Percentiles rank a stretch among this genome's conserved stretches.
phyloP scores from a whole-genome alignment of 1,140 invertebrate genomes.

The Drosophila dunni region DNA sequence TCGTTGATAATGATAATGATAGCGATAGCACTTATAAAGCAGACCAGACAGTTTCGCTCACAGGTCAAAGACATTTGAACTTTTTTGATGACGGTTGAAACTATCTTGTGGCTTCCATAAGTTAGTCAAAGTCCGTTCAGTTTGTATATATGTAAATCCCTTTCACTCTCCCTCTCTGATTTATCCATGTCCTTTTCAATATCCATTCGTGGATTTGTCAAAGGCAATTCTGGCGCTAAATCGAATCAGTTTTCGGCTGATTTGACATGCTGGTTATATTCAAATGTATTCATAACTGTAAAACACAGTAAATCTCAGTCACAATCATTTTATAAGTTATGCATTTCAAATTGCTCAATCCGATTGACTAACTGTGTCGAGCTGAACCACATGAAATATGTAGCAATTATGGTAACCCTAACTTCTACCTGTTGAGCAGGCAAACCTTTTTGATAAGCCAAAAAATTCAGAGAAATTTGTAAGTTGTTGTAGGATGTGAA shows the following conservation, averaged over 20 bases:
- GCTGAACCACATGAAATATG: not conserved
- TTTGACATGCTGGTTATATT: conserved; percentile 20
- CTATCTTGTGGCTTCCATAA: not conserved
- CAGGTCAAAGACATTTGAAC: conserved; percentile 49
- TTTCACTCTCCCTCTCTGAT: not conserved
- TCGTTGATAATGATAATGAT: conserved; percentile 2
- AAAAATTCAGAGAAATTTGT: conserved; percentile 29
- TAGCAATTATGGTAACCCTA: conserved; percentile 22
- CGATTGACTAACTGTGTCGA: conserved; percentile 16
- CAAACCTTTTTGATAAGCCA: conserved; percentile 12
- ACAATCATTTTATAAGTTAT: conserved; percentile 6
- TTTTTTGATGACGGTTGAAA: conserved; percentile 21
- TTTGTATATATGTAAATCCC: conserved; percentile 37
- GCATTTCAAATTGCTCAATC: conserved; percentile 6
- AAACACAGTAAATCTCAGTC: conserved; percentile 8
- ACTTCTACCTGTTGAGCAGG: conserved; percentile 1
- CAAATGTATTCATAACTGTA: conserved; percentile 31
- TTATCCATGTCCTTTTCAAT: not conserved
- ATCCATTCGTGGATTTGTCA: not conserved
- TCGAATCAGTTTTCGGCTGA: conserved; percentile 38
- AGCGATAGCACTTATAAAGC: not conserved
- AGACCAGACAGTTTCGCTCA: conserved; percentile 1
- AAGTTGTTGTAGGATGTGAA: not conserved
- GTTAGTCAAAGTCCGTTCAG: conserved; percentile 33
- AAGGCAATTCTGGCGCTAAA: conserved; percentile 24